phyloP scores from a whole-genome alignment of 1,140 invertebrate species.

The Solenopsis fugax region DNA sequence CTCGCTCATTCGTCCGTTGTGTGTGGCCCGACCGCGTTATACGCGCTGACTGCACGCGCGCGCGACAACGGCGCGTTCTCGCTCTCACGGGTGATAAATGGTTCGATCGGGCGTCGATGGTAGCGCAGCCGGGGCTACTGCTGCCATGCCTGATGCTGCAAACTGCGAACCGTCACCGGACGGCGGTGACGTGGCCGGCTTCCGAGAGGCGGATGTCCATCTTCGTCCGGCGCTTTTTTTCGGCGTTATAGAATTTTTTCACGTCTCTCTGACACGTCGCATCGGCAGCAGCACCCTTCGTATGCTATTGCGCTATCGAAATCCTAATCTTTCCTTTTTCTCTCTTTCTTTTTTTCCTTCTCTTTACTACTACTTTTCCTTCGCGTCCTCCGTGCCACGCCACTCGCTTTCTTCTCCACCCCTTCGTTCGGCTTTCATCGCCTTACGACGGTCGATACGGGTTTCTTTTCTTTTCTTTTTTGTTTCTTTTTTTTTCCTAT shows the following conservation, averaged over 20 bases:
- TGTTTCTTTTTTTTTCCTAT: not conserved
- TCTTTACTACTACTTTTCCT: no score
- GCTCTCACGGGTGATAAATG: slow-evolving; percentile 78
- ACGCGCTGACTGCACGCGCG: slow-evolving; percentile 54
- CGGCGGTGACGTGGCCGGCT: slow-evolving; percentile 33
- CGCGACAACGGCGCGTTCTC: slow-evolving; percentile 68
- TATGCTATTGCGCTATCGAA: not conserved
- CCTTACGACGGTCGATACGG: slow-evolving; percentile 43
- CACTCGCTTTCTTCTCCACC: not conserved
- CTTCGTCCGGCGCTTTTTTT: slow-evolving; percentile 42
- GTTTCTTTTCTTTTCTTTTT: not conserved
- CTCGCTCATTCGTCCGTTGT: slow-evolving; percentile 64
- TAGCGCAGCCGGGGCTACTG: slow-evolving; percentile 56
- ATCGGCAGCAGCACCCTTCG: not conserved
- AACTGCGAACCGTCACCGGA: slow-evolving; percentile 58
- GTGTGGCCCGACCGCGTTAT: slow-evolving; percentile 66
- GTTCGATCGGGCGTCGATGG: slow-evolving; percentile 77
- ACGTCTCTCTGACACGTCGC: not conserved
- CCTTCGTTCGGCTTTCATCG: slow-evolving; percentile 38
- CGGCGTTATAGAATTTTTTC: slow-evolving; percentile 44
- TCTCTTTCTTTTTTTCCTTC: no score
- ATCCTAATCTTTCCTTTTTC: not conserved
- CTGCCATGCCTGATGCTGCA: slow-evolving; percentile 31
- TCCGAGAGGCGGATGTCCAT: slow-evolving; percentile 58
- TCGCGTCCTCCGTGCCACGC: not conserved